Base-by-base conservation (phyloP, 2,113 vertebrate species). In the Macrotis lagotis region DNA sequence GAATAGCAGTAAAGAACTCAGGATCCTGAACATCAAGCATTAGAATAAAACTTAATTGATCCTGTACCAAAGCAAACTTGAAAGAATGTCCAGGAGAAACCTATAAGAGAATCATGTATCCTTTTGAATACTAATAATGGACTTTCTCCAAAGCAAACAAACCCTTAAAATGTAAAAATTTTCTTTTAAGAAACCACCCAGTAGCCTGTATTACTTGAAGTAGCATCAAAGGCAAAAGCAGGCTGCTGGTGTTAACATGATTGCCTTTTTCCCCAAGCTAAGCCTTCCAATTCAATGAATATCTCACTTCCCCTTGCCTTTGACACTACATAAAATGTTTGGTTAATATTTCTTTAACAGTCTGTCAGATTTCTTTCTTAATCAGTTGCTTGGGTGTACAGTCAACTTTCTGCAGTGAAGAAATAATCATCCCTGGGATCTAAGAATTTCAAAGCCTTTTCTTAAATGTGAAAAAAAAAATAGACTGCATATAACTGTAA, bases 281-380 rank as follows among this genome's bases (percentile, higher is more conserved):
- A 96, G 91, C 89, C 2, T 53, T 94, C 55, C 47, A 50, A 55
- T 94, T 95, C 91, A 95, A 51, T 74, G 52, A 53, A 49, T 51
- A 91, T 95, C 88, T 91, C 89, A 91, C 52, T 94, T 94, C 74
- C 9, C 50, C 90, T 89, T 92, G 90, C 92, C 91, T 96, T 95
- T 96, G 93, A 95, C 95, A 95, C 92, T 91, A 95, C 92, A 98
- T 97, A 94, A 95, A 95, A 93, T 96, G 96, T 94, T 95, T 96
- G 55, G 92, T 88, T 97, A 94, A 96, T 96, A 94, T 51, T 88
- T 95, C 48, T 50, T 83, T 94, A 55, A 52, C 95, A 96, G 91
- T 96, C 95, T 97, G 95, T 94, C 96, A 92, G 90, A 48, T 91
- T 95, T 14, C 3, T 90, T 31, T 95, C 91, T 93, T 96, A 94